phyloP scores from a whole-genome alignment of 2,888 invertebrate species.

The Cynaeus angustus region DNA sequence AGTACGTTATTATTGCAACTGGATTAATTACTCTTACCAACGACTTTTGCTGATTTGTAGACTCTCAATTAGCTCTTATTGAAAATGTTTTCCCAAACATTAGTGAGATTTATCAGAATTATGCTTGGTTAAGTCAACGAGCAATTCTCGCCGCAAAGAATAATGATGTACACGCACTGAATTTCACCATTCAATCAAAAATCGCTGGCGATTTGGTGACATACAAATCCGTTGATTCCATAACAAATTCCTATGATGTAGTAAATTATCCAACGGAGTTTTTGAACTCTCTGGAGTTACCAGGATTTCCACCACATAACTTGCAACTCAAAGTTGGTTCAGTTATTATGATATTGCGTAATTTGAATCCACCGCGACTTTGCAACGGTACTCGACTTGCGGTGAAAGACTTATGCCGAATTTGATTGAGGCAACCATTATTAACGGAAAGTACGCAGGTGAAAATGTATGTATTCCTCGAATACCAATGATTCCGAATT shows the following conservation, averaged over 20 bases:
- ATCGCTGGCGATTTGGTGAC: constrained; percentile 29
- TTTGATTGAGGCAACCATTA: too few species aligned
- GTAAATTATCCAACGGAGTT: constrained; percentile 6
- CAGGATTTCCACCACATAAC: constrained; percentile 49
- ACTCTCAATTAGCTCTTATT: too few species aligned
- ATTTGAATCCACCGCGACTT: constrained; percentile 41
- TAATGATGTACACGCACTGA: constrained; percentile 52
- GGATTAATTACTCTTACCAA: too few species aligned
- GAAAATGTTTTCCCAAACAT: constrained; percentile 63
- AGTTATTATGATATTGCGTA: constrained; percentile 43
- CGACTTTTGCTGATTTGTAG: too few species aligned
- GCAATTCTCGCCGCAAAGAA: constrained; percentile 64
- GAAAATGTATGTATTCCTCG: too few species aligned
- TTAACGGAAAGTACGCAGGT: too few species aligned
- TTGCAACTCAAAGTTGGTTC: constrained; percentile 49
- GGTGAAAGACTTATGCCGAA: too few species aligned
- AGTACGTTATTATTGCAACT: too few species aligned
- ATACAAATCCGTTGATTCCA: constrained; percentile 38
- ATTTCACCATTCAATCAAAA: constrained; percentile 47
- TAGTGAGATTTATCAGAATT: constrained; percentile 57
- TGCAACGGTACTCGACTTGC: constrained; percentile 49
- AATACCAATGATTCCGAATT: too few species aligned
- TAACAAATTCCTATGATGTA: constrained; percentile 36
- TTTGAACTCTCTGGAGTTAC: constrained; percentile 53
- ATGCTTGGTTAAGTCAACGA: constrained; percentile 49